Base-by-base conservation (phyloP, 2,888 invertebrate species). In the Petrolisthes cinctipes region DNA sequence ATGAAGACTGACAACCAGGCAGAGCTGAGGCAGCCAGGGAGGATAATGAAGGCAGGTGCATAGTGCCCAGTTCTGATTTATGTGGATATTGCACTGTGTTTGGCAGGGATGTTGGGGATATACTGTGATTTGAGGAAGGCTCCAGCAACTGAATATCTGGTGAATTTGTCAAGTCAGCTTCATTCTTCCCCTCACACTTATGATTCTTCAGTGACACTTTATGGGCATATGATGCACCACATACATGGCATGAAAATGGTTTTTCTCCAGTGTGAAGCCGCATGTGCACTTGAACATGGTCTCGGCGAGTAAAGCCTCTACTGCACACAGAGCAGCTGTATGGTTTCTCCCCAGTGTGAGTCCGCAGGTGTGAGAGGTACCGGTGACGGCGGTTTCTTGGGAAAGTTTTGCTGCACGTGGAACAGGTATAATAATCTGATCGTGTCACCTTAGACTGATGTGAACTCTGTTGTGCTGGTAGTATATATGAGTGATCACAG, bases 251-350 rank as follows among this genome's bases (percentile, higher is more conserved):
- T 5, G 57, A 57, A 66, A 86, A 86, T 20, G 86, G 86, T 37
- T 86, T 88, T 54, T 86, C 88, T 23, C 88, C 88, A n/a, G 90
- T 88, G 79, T 90, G 90, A 11, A 90, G 86, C 51, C 90, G 75
- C 83, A 86, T 86, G 56, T 90, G 90, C 20, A 90, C 90, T 53
- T 86, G 85, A 7, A 90, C 82, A 56, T 90, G 90, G 68, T 90
- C 90, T 53, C 86, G 86, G 53, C 90, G 54, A 66, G 82, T 89
- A 57, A 90, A 90, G 20, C 82, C 82, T 54, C 90, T 83, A 17
- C 83, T 83, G n/a, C 90, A 90, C 23, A 86, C 82, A 37, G 66
- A 23, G n/a, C 90, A 90, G 37, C 56, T 83, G 61, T 86, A 90
- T 11, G 90, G 90, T 71, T 83, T 79, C 80, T 89, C 90, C 11